These are phyloP conservation scores for Salminus brasiliensis DNA, from an alignment of 2,113 vertebrate genomes.

Conservation along the genomic window DNA sequence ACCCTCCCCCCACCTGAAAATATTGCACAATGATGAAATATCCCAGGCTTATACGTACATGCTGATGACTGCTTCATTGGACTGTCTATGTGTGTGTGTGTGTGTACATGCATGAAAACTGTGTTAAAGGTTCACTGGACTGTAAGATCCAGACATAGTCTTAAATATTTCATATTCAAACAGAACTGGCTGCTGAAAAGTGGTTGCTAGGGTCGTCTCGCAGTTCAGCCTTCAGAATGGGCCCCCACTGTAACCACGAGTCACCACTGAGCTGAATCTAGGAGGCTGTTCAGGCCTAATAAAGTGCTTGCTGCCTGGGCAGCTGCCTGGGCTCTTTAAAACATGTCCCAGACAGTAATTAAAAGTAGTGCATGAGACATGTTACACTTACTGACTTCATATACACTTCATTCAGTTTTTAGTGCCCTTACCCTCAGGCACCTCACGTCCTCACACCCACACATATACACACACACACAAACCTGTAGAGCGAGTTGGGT, in stretches of 20 bases:
- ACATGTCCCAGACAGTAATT: not conserved
- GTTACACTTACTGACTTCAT: not conserved
- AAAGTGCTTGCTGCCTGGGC: not conserved
- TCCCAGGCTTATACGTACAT: not conserved
- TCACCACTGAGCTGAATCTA: not conserved
- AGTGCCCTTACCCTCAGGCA: not conserved
- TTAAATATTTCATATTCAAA: constrained; percentile 72
- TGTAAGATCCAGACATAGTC: constrained; percentile 71
- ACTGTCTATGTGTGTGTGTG: not conserved
- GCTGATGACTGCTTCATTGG: not conserved
- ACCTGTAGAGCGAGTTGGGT: constrained; percentile 2
- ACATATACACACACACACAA: too few relatives aligned
- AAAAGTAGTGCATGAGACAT: not conserved
- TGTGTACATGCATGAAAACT: not conserved
- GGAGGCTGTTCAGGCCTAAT: not conserved
- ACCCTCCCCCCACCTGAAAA: not conserved
- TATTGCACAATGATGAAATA: not conserved
- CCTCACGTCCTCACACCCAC: not conserved
- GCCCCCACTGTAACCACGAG: not conserved
- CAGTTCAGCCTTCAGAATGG: not conserved
- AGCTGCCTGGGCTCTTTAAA: not conserved
- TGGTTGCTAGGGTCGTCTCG: not conserved
- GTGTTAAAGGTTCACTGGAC: constrained; percentile 60
- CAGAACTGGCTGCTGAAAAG: constrained; percentile 15
- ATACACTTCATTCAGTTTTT: not conserved